Conservation (phyloP, 2,888 invertebrate species). For the Trichopria drosophilae region DNA sequence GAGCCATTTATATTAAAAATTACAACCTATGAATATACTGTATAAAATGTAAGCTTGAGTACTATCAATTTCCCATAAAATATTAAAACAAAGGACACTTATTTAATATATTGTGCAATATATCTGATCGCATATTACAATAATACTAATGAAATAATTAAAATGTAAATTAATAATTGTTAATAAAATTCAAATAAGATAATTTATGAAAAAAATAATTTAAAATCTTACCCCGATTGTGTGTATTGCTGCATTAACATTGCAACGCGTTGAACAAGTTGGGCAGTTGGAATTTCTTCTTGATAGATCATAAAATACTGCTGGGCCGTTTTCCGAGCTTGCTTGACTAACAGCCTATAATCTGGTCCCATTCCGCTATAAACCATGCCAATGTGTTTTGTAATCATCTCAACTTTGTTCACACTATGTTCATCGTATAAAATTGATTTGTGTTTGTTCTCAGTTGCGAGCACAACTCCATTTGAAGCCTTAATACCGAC, state of each 20-base stretch:
- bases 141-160: constrained; percentile 1
- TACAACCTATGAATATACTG: too few relatives aligned
- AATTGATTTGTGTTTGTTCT: constrained; percentile 97
- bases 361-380: constrained; percentile 96
- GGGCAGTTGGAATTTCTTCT: constrained; percentile 94
- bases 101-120: too few relatives aligned
- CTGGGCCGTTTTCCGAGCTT: constrained; percentile 94
- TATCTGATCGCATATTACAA: too few relatives aligned
- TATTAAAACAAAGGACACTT: too few relatives aligned
- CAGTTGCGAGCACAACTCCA: constrained; percentile 97
- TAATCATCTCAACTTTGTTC: constrained; percentile 94
- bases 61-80: too few relatives aligned
- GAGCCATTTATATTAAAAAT: too few relatives aligned
- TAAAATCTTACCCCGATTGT: constrained; percentile 85
- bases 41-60: too few relatives aligned
- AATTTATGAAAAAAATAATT: constrained; percentile 10
- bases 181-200: constrained; percentile 4
- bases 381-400: constrained; percentile 95
- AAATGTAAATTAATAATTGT: constrained; percentile 10
- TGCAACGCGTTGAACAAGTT: constrained; percentile 93
- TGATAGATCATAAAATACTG: constrained; percentile 89
- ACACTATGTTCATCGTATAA: constrained; percentile 97
- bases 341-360: constrained; percentile 84
- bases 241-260: constrained; percentile 99
- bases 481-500: constrained; percentile 99